phyloP scores from a whole-genome alignment of 2,113 vertebrate species.

The Sus scrofa region T2T-Sscrofa CM000826.6:131217501-131218000 shows the following conservation, averaged over 20 bases:
- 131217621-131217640: conserved; percentile 81
- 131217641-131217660: conserved; percentile 82
- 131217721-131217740: conserved; percentile 43
- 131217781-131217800: not conserved
- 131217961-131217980: not conserved
- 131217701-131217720: conserved; percentile 60
- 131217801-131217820: not conserved
- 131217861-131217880: not conserved
- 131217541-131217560: conserved; percentile 64
- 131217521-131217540: conserved; percentile 76
- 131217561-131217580: conserved; percentile 79
- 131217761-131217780: not conserved
- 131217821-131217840: not conserved
- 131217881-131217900: not conserved
- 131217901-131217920: not conserved
- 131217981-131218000: not conserved
- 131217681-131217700: not conserved
- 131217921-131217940: not conserved
- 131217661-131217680: conserved; percentile 59
- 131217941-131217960: not conserved
- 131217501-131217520: conserved; percentile 55
- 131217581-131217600: conserved; percentile 71
- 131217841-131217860: not conserved
- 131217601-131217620: conserved; percentile 81
- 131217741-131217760: not conserved